Base-by-base conservation (phyloP, 2,888 invertebrate species). In the Aricia artaxerxes region DNA sequence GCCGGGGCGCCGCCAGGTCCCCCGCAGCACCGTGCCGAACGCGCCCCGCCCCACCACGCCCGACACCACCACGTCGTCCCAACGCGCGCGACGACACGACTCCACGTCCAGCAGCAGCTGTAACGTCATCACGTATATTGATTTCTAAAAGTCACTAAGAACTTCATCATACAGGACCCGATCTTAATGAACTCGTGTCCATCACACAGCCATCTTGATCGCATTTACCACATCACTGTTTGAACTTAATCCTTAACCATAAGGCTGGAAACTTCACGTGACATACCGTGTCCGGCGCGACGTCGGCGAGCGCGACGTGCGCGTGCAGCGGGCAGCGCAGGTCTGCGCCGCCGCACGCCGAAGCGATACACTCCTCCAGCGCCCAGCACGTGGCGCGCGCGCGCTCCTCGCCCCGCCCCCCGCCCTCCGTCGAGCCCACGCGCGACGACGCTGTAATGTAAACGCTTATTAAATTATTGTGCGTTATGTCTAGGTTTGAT, bases 11-110 rank as follows among this genome's bases (percentile, higher is more conserved):
- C 86, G 96, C 89, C 97, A 97, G 5, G 95, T 95, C 1, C 97
- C 98, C 85, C 97, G 96, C 88, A 98, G 98, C 9, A 99, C 99
- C 85, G 99, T 99, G 0, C 99, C 99, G 94, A 99, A 99, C 0
- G 99, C 99, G 1, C 99, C 99, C n/a, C 99, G 96, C 0, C 99
- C 99, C 60, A 98, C 95, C 78, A 98, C 91, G 0, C 96, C 95
- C 0, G 97, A 97, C 80, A 97, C 95, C 73, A 96, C 96, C 4
- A 99, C 96, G 84, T 97, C 96, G 81, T 98, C 97, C 81, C 97
- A 96, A 83, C 97, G 96, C 16, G 99, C 97, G 11, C 98, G 95
- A 83, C 97, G 96, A 61, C 96, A 95, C 76, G 97, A 97, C 16
- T 97, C 97, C 79, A 99, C 95, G 92, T 99, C 99, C 82, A 98